Evolutionary conservation across 2,797 vertebrate species (phyloP), one percentile per base, ranked within the genome.

Genomic region (Lagorchestes hirsutus): DNA sequence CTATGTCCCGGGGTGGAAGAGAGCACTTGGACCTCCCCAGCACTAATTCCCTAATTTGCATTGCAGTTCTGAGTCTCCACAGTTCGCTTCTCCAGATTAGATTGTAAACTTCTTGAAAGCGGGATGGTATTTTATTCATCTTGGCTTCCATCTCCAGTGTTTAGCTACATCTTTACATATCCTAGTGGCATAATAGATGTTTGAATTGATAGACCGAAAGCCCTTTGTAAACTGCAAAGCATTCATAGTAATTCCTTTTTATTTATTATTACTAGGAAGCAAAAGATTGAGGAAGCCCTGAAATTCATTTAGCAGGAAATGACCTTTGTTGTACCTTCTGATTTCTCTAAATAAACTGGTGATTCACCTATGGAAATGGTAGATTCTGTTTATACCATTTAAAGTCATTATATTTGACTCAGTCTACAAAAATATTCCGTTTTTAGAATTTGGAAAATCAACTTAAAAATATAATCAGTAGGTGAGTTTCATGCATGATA

Each of bases 111-210:
- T 46, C n/a, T 82, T 46, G 40, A 82, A 82, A 46, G 8, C 22
- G 2, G 52, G 52, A 1, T 27, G 40, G 22, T 87, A 87, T 87
- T 9, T 87, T 46, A 27, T 27, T 87, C 22, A 46, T 87, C 22
- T 11, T 87, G 46, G 22, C 40, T 82, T 46, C 74, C 27, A 46
- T 82, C 40, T 22, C 40, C 3, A 0, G 24, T 87, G 74, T 1
- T 87, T 87, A 28, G 22, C 2, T 82, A 82, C 40, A 46, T 87
- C 74, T 22, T 87, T 87, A 10, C 74, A 50, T 87, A 96, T 96
- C 95, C 93, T 46, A 57, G 67, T 82, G 59, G 54, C 52, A 50
- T 87, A 87, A 87, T 87, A 87, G 40, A 87, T 87, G 40, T 87
- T 87, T 87, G 74, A 50, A 87, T 28, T 46, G 74, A 87, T 87